These are phyloP conservation scores for Cossypha caffra DNA, from an alignment of 2,797 vertebrate genomes.

Conservation along the genomic window DNA sequence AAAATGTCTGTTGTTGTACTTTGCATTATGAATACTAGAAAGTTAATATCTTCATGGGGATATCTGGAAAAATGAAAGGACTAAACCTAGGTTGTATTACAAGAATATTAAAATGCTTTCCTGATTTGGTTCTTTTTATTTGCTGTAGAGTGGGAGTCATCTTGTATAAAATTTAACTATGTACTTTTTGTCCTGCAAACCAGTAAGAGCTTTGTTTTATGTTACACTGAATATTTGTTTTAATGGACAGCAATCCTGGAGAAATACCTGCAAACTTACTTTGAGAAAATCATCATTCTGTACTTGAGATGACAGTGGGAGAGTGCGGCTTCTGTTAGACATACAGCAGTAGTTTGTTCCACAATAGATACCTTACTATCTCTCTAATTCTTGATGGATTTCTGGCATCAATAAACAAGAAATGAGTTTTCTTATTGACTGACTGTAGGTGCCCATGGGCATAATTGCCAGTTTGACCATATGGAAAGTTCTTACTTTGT, in stretches of 20 bases:
- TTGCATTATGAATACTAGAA: conserved; percentile 65
- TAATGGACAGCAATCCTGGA: conserved; percentile 21
- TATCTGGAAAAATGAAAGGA: conserved; percentile 73
- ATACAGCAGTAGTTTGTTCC: background rate
- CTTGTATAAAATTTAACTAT: conserved; percentile 43
- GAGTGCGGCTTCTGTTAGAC: background rate
- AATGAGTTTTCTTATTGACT: conserved; percentile 7
- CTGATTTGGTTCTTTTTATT: conserved; percentile 65
- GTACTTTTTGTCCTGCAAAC: conserved; percentile 15
- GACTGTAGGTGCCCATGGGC: background rate
- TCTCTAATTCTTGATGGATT: conserved; percentile 3
- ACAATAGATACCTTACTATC: background rate
- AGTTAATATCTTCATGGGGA: conserved; percentile 72
- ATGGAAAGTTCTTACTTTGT: background rate
- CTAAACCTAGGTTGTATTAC: conserved; percentile 56
- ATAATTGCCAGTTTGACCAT: conserved; percentile 16
- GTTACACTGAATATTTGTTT: conserved; percentile 47
- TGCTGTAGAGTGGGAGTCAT: conserved; percentile 38
- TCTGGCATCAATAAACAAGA: conserved; percentile 22
- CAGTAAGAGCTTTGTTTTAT: conserved; percentile 48
- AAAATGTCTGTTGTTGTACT: conserved; percentile 65
- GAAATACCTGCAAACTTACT: conserved; percentile 57
- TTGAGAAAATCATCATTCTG: background rate
- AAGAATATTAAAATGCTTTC: conserved; percentile 59
- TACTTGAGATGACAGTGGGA: background rate